Base-by-base conservation (phyloP, 2,113 vertebrate genomes). In the Coregonus clupeaformis region DNA sequence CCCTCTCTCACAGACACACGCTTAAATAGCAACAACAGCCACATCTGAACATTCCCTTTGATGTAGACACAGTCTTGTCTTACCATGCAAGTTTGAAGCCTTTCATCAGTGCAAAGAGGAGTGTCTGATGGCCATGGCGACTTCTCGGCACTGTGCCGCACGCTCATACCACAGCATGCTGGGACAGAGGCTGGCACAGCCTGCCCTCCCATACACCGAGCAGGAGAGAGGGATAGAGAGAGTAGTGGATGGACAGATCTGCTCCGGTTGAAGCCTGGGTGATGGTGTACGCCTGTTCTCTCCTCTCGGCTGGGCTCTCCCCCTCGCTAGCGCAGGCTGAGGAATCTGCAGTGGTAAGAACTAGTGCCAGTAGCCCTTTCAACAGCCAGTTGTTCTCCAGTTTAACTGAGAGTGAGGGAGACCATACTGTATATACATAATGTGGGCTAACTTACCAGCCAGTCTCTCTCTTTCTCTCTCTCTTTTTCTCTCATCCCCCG, bases 311-410 rank as follows among this genome's bases (percentile, higher is more conserved):
- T 57, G 32, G 32, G 6, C 75, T 71, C 76, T 64, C 85, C 73
- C 79, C 82, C 87, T 42, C 4, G 74, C 74, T 74, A 67, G 65
- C 1, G 76, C 64, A 27, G 24, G 71, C 36, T 69, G 57, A 71
- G 79, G 30, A 5, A 30, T 30, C 30, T 5, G 30, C 5, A 91
- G 90, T 91, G 89, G 72, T 60, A 68, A 75, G 77, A 78, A 59
- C 73, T 75, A 74, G 85, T 87, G 89, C 87, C 89, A 89, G 87
- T 86, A 85, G 86, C 71, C 73, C 82, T 77, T 75, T 84, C 84
- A 75, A 84, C 4, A 68, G 82, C 57, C 18, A 57, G 29, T 36
- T 76, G 80, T 67, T 47, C 63, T 22, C n/a, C 79, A 64, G 78
- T 45, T 86, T 76, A 83, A 80, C 85, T 80, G 78, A 84, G 71